Evolutionary conservation across 2,888 invertebrate species (phyloP).

Genomic region (Yponomeuta sedellus): DNA sequence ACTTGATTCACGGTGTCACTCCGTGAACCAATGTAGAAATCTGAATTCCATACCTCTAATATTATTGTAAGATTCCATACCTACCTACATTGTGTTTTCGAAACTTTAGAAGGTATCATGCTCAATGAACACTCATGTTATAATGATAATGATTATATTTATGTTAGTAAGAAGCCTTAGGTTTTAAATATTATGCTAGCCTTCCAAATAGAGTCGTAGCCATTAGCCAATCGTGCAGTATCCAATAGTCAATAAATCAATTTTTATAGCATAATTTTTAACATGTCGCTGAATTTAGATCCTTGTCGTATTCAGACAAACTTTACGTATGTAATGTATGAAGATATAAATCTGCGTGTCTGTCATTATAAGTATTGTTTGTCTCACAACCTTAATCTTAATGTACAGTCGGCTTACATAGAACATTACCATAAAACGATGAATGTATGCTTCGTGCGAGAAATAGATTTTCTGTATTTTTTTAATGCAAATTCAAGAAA

Average conservation of each 20-base stretch:
- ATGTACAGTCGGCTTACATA: neutral
- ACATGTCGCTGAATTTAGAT: constrained; percentile 3
- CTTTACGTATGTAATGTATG: neutral
- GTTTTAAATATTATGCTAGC: constrained; percentile 5
- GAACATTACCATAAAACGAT: too few relatives aligned
- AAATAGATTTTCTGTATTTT: too few relatives aligned
- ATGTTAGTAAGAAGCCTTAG: neutral
- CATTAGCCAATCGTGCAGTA: neutral
- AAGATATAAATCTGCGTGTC: neutral
- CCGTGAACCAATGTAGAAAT: too few relatives aligned
- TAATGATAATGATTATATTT: neutral
- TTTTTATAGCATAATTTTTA: neutral
- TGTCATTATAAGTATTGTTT: neutral
- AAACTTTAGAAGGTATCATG: neutral
- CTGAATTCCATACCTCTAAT: too few relatives aligned
- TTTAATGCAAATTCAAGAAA: too few relatives aligned
- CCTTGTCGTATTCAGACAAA: neutral
- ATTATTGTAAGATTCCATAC: neutral
- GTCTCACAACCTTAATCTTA: neutral
- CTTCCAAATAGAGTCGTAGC: constrained; percentile 9
- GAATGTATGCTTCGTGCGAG: too few relatives aligned
- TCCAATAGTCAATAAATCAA: neutral
- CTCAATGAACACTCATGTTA: neutral
- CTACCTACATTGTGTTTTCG: neutral
- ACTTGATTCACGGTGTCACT: neutral